Conservation (phyloP, 1,140 invertebrate species). For the Conopomorpha cramerella region DNA sequence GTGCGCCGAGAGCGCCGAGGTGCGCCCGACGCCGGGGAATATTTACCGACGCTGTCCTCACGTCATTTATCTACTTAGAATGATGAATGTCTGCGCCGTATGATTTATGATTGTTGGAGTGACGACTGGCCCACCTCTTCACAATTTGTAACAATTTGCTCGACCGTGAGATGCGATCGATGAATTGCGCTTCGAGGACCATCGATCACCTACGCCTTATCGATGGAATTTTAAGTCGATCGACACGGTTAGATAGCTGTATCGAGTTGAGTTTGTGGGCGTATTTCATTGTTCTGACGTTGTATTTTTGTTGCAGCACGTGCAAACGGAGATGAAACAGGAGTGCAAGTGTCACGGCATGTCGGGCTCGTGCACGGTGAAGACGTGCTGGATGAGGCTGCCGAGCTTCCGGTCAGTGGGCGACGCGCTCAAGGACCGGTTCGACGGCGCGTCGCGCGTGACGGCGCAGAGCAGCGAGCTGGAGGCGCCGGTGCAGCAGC, state of each 20-base stretch:
- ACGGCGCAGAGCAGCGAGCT: conserved; percentile 72
- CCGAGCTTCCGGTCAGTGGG: conserved; percentile 86
- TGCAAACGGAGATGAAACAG: conserved; percentile 87
- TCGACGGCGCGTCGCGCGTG: conserved; percentile 87
- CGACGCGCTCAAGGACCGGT: conserved; percentile 87
- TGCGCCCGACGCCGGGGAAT: too few species aligned
- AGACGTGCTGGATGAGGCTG: conserved; percentile 91
- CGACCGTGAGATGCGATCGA: conserved; percentile 55
- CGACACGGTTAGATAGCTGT: neutral
- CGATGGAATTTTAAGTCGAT: conserved; percentile 32
- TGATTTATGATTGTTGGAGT: conserved; percentile 54
- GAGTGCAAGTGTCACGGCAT: conserved; percentile 95
- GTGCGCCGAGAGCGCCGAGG: too few species aligned
- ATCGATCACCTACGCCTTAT: conserved; percentile 50
- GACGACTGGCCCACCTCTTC: conserved; percentile 52
- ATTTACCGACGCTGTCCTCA: conserved; percentile 49
- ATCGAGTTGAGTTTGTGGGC: too few species aligned
- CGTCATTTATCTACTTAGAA: conserved; percentile 56
- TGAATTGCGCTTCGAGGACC: conserved; percentile 42
- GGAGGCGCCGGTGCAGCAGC: conserved; percentile 44
- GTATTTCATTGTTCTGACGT: too few species aligned
- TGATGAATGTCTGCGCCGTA: conserved; percentile 50
- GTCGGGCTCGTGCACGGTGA: conserved; percentile 89
- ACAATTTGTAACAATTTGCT: conserved; percentile 61
- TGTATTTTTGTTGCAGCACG: conserved; percentile 74